Conservation (phyloP, 1,140 invertebrate species). For the Scaptomyza graminum region DNA sequence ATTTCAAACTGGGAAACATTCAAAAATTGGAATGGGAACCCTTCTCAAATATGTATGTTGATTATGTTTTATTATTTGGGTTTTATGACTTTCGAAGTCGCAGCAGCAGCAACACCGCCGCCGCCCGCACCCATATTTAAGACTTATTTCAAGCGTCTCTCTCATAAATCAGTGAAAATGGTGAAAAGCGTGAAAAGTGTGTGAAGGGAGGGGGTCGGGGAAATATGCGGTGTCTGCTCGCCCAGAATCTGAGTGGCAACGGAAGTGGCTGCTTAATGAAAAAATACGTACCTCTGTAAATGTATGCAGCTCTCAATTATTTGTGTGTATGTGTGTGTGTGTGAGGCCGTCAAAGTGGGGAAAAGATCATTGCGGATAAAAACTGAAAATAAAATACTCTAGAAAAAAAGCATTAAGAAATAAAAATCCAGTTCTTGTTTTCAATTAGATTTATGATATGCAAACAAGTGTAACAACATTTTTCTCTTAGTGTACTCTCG, state of each 20-base stretch:
- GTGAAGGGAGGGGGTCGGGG: neutral
- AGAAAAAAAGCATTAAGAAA: neutral
- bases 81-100: slow-evolving; percentile 61
- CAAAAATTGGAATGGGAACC: slow-evolving; percentile 45
- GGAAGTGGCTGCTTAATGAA: slow-evolving; percentile 55
- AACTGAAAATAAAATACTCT: slow-evolving; percentile 30
- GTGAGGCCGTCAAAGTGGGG: slow-evolving; percentile 19
- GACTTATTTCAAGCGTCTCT: slow-evolving; percentile 22
- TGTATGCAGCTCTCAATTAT: slow-evolving; percentile 48
- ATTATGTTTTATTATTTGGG: slow-evolving; percentile 21
- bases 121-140: slow-evolving; percentile 47
- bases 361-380: slow-evolving; percentile 26
- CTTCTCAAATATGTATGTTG: slow-evolving; percentile 62
- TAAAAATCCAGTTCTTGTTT: neutral
- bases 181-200: slow-evolving; percentile 22
- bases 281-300: slow-evolving; percentile 27
- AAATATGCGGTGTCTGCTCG: slow-evolving; percentile 17
- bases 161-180: slow-evolving; percentile 21
- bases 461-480: too few relatives aligned
- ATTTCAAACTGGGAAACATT: too few relatives aligned
- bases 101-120: slow-evolving; percentile 4
- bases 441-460: neutral
- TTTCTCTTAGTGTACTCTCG: too few relatives aligned
- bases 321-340: slow-evolving; percentile 24
- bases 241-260: slow-evolving; percentile 45